Base-by-base conservation (phyloP, 2,113 vertebrate genomes). In the Myiagra hebetior region DNA sequence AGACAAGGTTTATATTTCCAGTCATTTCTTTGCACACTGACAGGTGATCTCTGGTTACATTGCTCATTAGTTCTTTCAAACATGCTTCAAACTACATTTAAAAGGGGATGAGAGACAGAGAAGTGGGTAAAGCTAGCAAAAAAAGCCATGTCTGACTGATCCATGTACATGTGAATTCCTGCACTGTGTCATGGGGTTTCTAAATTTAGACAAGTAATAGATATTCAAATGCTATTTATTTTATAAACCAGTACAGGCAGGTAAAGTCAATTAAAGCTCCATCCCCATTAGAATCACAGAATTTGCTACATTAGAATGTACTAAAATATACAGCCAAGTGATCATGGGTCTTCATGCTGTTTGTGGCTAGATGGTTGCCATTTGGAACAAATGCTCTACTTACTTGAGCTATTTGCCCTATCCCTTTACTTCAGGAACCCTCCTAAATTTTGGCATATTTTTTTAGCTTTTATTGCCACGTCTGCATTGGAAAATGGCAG, bases 401-500 rank as follows among this genome's bases (percentile, higher is more conserved):
- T 56, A 41, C 24, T 10, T 41, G 49, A n/a, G 16, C 2, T 49
- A 11, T 77, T 49, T 39, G 24, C 6, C 21, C 21, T 5, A 9
- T 26, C 3, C 26, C 14, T 14, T 44, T 52, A 6, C 47, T 87
- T 42, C n/a, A 57, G 39, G 39, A 79, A 24, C 12, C 20, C 10
- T 41, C 13, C 4, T 15, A 47, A 9, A 47, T 9, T 13, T 57
- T 57, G 28, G 3, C 13, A 7, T 21, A 1, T 75, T 11, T 74
- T 55, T 47, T 9, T 1, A 44, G 7, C n/a, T 65, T 50, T 44
- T 41, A 19, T 74, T 63, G 7, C n/a, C 11, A 20, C 7, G 6
- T 35, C 33, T 49, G 6, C 2, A 0, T 10, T 74, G 42, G 3
- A 47, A 84, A 69, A 74, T 30, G 10, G 5, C 23, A 23, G 0